These are phyloP conservation scores for Pollenia angustigena DNA, from an alignment of 2,888 invertebrate genomes.

Conservation along the genomic window DNA sequence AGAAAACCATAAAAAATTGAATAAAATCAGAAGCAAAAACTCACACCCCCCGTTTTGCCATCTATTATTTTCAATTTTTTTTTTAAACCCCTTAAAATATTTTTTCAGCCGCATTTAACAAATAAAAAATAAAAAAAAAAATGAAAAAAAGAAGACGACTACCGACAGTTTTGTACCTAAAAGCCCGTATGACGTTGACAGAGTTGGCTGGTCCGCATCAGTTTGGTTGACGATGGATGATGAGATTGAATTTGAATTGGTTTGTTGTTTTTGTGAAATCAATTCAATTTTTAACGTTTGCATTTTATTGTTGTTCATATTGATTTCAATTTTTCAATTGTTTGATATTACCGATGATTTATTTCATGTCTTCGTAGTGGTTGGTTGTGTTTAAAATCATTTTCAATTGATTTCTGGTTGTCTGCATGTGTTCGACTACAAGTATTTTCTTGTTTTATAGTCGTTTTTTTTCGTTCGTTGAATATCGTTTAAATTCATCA, in stretches of 20 bases:
- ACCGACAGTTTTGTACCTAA: conserved; percentile 24
- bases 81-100: conserved; percentile 53
- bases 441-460: conserved; percentile 43
- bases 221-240: conserved; percentile 12
- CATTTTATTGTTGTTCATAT: conserved; percentile 71
- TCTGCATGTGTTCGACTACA: conserved; percentile 63
- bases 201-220: conserved; percentile 1
- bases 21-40: conserved; percentile 29
- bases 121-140: conserved; percentile 34
- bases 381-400: conserved; percentile 64
- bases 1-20: conserved; percentile 32
- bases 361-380: conserved; percentile 67
- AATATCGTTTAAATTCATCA: conserved; percentile 51
- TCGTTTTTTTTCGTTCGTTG: conserved; percentile 17
- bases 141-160: conserved; percentile 35
- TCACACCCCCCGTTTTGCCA: conserved; percentile 51
- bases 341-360: conserved; percentile 69
- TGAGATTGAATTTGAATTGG: conserved; percentile 51
- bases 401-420: conserved; percentile 70
- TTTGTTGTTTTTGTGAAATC: conserved; percentile 63
- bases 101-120: conserved; percentile 57
- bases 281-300: conserved; percentile 69
- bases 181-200: background rate
- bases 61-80: background rate
- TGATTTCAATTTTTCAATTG: conserved; percentile 72